These are phyloP conservation scores for Theonella swinhoei DNA, from an alignment of 37 sponge, comb jelly and placozoan genomes.

Conservation along the genomic window DNA sequence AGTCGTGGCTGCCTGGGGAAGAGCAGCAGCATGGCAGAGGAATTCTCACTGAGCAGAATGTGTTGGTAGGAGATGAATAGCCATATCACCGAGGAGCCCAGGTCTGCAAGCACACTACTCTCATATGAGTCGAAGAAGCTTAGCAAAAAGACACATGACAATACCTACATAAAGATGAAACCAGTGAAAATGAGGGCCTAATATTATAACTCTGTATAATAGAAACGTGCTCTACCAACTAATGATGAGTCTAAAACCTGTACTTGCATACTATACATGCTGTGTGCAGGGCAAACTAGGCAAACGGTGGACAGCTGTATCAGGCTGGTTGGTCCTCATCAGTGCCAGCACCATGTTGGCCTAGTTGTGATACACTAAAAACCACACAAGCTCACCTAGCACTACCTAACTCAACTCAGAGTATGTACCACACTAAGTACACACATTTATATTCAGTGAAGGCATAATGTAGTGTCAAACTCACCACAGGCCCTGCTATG, in stretches of 20 bases:
- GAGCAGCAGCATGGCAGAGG: conserved; percentile 12
- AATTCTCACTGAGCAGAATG: conserved; percentile 13
- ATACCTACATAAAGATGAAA: neutral
- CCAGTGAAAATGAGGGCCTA: neutral
- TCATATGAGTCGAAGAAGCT: neutral
- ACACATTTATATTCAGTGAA: too few species aligned
- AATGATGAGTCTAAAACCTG: too few species aligned
- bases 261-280: too few species aligned
- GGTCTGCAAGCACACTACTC: conserved; percentile 1
- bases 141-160: conserved; percentile 2
- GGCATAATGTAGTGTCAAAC: neutral
- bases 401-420: too few species aligned
- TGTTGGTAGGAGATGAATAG: conserved; percentile 41
- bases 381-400: too few species aligned
- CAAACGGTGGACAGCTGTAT: too few species aligned
- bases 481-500: neutral
- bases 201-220: neutral
- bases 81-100: conserved; percentile 22
- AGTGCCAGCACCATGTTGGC: too few species aligned
- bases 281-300: too few species aligned
- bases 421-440: too few species aligned
- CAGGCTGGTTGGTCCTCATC: too few species aligned
- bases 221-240: too few species aligned
- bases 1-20: neutral
- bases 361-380: too few species aligned